A percentile compares a stretch with the other conserved stretches of the same genome.
Evolutionary conservation across 2,797 vertebrate genomes (phyloP).

Genomic region (Halcyon chelicuti): DNA sequence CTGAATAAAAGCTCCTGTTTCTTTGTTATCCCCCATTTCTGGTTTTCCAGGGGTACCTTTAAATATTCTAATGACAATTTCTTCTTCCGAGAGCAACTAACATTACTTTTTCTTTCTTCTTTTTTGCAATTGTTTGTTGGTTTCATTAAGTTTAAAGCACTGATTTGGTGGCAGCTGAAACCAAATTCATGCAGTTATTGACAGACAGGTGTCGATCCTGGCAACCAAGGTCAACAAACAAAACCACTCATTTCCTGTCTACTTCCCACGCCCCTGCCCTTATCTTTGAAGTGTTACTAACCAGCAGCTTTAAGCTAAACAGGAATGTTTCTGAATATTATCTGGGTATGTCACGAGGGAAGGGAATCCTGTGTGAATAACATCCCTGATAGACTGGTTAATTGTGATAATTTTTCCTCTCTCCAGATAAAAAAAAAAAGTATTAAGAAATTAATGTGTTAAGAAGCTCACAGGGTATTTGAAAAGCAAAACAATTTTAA

Average conservation of each 20-base stretch:
- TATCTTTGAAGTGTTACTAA: constrained; percentile 12
- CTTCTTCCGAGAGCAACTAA: constrained; percentile 30
- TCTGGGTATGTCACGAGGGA: not conserved
- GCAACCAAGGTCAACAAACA: constrained; percentile 17
- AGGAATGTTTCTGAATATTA: constrained; percentile 3
- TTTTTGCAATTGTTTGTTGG: not conserved
- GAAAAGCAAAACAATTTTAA: not conserved
- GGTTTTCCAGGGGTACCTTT: constrained; percentile 43
- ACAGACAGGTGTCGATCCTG: constrained; percentile 8
- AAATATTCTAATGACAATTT: not conserved
- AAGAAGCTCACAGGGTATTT: not conserved
- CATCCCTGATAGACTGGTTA: constrained; percentile 7
- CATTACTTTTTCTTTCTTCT: not conserved
- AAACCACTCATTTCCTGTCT: not conserved
- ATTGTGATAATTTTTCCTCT: not conserved
- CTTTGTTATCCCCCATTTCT: not conserved
- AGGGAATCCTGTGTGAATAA: constrained; percentile 11
- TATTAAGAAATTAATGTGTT: not conserved
- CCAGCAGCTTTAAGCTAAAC: constrained; percentile 2
- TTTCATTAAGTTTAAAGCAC: not conserved
- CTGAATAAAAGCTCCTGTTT: not conserved
- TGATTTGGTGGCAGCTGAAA: constrained; percentile 14
- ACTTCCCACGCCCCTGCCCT: fast-evolving
- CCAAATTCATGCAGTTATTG: not conserved
- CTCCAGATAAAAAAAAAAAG: not conserved